phyloP scores from a whole-genome alignment of 2,888 invertebrate species.

The Drosophila parthenogenetica region DNA sequence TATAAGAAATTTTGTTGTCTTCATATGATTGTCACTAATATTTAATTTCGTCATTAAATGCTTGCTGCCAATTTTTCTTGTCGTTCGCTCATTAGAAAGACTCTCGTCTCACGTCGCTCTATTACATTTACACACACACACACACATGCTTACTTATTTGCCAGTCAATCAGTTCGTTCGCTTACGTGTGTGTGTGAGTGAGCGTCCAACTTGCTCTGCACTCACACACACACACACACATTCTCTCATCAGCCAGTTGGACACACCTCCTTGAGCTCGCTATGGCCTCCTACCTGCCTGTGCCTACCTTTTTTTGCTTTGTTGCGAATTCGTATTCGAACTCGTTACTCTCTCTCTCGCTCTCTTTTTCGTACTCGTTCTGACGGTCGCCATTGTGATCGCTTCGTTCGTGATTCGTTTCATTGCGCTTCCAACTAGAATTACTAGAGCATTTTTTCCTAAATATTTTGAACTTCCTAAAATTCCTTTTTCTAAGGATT shows the following conservation, averaged over 20 bases:
- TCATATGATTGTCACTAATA: conserved; percentile 77
- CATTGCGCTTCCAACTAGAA: background rate
- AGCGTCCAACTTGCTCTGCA: conserved; percentile 22
- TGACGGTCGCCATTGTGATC: conserved; percentile 66
- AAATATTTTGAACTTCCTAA: background rate
- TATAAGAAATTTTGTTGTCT: conserved; percentile 77
- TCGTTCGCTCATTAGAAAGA: conserved; percentile 72
- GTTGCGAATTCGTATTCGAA: conserved; percentile 57
- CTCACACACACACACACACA: conserved; percentile 23
- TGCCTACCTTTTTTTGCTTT: conserved; percentile 64
- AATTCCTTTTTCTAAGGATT: background rate
- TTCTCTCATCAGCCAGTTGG: conserved; percentile 52
- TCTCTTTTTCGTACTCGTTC: background rate
- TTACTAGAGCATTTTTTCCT: too few species aligned
- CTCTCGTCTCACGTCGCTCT: conserved; percentile 36
- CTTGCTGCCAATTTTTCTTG: conserved; percentile 74
- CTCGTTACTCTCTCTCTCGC: conserved; percentile 28
- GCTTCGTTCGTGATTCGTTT: conserved; percentile 22
- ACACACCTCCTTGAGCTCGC: conserved; percentile 70
- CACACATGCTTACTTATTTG: conserved; percentile 7
- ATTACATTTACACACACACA: conserved; percentile 23
- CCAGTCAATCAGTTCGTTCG: conserved; percentile 21
- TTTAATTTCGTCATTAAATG: conserved; percentile 72
- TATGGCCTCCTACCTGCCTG: conserved; percentile 58
- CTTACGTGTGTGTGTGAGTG: conserved; percentile 25